Conservation (phyloP, 2,888 invertebrate genomes). For the Odiellus spinosus region DNA sequence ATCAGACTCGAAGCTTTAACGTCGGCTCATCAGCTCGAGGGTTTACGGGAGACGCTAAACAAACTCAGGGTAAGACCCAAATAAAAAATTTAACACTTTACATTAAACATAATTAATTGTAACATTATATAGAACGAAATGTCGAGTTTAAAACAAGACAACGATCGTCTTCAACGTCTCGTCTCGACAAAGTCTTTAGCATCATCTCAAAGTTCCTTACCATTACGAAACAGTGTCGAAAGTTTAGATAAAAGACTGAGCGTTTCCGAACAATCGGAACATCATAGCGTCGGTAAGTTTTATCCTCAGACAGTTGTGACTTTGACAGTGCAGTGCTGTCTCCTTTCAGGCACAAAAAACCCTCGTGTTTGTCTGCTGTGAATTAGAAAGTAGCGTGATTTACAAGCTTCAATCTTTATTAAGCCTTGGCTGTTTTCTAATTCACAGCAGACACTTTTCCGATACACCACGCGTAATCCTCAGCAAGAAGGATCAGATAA, state of each 20-base stretch:
- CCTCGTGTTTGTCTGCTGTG: too few species aligned
- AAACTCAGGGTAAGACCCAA: conserved; percentile 70
- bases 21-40: conserved; percentile 92
- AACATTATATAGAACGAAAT: conserved; percentile 61
- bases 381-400: too few species aligned
- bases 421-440: too few species aligned
- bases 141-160: conserved; percentile 89
- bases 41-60: conserved; percentile 86
- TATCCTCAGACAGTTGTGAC: neutral
- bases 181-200: conserved; percentile 40
- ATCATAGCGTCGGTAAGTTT: conserved; percentile 10
- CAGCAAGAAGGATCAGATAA: too few species aligned
- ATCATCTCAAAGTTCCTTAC: conserved; percentile 38
- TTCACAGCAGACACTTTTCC: too few species aligned
- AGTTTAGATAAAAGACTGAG: conserved; percentile 10
- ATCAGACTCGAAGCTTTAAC: conserved; percentile 89
- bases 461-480: too few species aligned
- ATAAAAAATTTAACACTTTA: too few species aligned
- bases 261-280: conserved; percentile 13
- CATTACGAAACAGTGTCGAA: conserved; percentile 9
- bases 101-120: too few species aligned
- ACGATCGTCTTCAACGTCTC: conserved; percentile 76
- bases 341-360: too few species aligned
- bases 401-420: too few species aligned
- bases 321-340: too few species aligned